Base-by-base conservation (phyloP, 2,888 invertebrate genomes). In the Eretmocerus hayati region DNA sequence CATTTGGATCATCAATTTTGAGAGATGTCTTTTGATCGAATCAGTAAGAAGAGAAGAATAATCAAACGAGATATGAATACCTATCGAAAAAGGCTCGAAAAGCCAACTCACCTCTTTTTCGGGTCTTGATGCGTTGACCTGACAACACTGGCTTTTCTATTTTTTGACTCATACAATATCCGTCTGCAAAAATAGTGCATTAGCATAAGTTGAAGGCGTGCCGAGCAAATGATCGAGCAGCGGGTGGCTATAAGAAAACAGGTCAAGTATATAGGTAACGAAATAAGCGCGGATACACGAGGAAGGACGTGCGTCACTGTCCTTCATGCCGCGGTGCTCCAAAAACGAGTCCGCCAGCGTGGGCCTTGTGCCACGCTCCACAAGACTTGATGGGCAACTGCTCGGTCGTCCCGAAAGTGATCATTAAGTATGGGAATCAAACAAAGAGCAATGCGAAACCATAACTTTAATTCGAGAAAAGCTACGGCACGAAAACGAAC, bases 81-180 rank as follows among this genome's bases (percentile, higher is more conserved):
- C n/a, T n/a, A n/a, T n/a, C n/a, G 26, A 11, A 26, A 6, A 26
- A 9, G 26, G 6, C 26, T 26, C 26, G 26, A 6, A 26, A 26
- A 41, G 23, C 52, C 22, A 53, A 62, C 77, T 77, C 77, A 92
- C 92, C 92, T 93, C 95, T 93, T 90, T 95, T 95, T 87, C 95
- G 90, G 90, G 95, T 94, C 91, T 95, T 95, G 85, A 95, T 94
- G 84, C 95, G 93, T 85, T 94, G 94, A 90, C 95, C 95, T 87
- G 93, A 93, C 86, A 95, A 83, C 85, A 93, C 89, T 87, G 95
- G 95, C 90, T 94, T 93, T 92, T 95, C 94, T 85, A 86, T 90
- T 90, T 95, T 95, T 84, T 94, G 94, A 95, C 92, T 95, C 95
- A 95, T 95, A 93, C 92, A 94, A 93, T 81, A 82, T 83, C 81